Percentiles rank a stretch among this genome's conserved stretches.
Evolutionary conservation across 2,888 invertebrate genomes (phyloP).

Genomic region (Cecidostiba fungosa): DNA sequence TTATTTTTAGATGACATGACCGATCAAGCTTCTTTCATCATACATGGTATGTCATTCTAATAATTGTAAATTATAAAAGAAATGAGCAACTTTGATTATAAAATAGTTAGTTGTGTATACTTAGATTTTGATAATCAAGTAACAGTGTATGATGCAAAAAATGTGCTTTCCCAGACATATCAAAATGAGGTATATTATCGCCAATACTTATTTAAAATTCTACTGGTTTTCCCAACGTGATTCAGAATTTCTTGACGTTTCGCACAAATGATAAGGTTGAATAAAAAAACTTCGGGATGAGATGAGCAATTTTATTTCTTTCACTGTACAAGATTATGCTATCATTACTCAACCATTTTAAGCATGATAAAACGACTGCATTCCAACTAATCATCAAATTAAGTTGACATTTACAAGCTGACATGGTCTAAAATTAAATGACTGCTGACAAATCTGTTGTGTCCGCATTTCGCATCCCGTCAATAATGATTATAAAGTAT

Average conservation of each 20-base stretch:
- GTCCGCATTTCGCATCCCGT: not conserved
- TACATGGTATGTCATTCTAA: no score
- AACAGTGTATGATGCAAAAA: no score
- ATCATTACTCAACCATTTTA: slow-evolving; percentile 44
- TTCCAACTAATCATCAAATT: slow-evolving; percentile 17
- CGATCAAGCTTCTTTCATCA: not conserved
- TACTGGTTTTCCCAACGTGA: not conserved
- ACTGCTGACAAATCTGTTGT: not conserved
- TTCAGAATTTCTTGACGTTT: not conserved
- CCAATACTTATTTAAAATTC: not conserved
- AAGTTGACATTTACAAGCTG: slow-evolving; percentile 43
- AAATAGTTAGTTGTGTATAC: no score
- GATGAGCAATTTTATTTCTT: slow-evolving; percentile 6
- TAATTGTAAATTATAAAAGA: no score
- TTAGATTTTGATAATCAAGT: no score
- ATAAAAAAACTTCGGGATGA: slow-evolving; percentile 56
- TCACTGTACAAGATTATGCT: slow-evolving; percentile 30
- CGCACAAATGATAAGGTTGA: not conserved
- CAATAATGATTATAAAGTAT: not conserved
- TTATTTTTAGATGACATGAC: not conserved
- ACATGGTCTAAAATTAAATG: not conserved
- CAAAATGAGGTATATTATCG: not conserved
- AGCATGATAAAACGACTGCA: slow-evolving; percentile 26
- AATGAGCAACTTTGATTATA: no score
- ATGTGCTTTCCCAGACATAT: no score